Percentiles rank a stretch among this genome's conserved stretches.
Conservation (phyloP, 2,113 vertebrate species). For the Paralichthys olivaceus region DNA sequence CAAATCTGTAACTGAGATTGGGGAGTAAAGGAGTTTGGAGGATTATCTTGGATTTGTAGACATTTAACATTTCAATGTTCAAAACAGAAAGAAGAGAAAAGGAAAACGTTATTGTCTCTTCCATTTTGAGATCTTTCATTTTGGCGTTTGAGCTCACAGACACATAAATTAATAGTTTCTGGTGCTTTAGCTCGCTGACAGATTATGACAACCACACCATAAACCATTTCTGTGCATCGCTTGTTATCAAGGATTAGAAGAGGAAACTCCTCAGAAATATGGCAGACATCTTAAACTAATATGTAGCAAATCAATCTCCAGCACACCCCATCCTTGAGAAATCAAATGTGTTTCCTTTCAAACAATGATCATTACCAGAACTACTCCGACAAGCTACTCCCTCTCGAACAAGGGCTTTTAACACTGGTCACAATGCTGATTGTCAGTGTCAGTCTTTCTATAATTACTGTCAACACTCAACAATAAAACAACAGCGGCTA, state of each 20-base stretch:
- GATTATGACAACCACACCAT: not conserved
- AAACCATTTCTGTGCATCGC: not conserved
- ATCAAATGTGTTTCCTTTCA: constrained; percentile 26
- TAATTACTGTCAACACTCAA: not conserved
- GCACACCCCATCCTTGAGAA: constrained; percentile 17
- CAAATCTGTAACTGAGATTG: not conserved
- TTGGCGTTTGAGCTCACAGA: not conserved
- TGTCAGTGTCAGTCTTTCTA: not conserved
- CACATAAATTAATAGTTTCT: not conserved
- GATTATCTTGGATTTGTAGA: too few species aligned
- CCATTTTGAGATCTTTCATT: not conserved
- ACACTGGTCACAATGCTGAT: not conserved
- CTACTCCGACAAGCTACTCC: constrained; percentile 17
- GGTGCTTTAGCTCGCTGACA: not conserved
- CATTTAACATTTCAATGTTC: too few species aligned
- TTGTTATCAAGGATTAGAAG: not conserved
- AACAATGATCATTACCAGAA: constrained; percentile 38
- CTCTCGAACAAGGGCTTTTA: constrained; percentile 16
- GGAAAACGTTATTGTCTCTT: too few species aligned
- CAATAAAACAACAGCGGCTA: constrained; percentile 21
- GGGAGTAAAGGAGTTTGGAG: too few species aligned
- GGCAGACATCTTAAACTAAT: not conserved
- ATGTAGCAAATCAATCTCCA: not conserved
- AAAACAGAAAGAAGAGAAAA: too few species aligned
- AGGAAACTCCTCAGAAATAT: constrained; percentile 1